These are phyloP conservation scores for Ammodytes dubius DNA, from an alignment of 2,113 vertebrate species.

Conservation along the genomic window DNA sequence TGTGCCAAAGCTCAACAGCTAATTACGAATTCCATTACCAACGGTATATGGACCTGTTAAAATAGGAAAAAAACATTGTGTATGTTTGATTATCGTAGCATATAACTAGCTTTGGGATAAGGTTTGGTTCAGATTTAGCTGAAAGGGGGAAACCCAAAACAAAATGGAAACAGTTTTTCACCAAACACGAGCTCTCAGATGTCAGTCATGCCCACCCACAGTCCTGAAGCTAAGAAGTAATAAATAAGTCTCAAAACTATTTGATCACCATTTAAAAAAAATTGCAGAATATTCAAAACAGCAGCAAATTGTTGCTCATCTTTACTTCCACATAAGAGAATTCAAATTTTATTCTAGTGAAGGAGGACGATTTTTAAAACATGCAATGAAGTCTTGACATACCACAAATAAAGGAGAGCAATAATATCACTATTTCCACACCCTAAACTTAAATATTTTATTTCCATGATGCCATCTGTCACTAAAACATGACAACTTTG, in stretches of 20 bases:
- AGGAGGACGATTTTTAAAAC: not conserved
- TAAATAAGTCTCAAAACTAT: not conserved
- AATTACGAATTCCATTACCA: too few relatives aligned
- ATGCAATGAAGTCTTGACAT: not conserved
- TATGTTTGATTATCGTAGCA: too few relatives aligned
- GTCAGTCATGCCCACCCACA: constrained; percentile 8
- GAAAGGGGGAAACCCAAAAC: not conserved
- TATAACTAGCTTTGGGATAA: too few relatives aligned
- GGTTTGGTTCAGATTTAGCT: not conserved
- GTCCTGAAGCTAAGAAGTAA: not conserved
- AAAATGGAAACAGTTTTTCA: not conserved
- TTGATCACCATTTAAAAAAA: not conserved
- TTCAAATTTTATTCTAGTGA: not conserved
- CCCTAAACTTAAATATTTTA: not conserved
- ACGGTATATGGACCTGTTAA: too few relatives aligned
- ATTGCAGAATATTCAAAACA: not conserved
- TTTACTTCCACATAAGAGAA: not conserved
- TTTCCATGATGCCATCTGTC: not conserved
- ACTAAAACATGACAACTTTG: not conserved
- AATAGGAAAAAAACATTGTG: too few relatives aligned
- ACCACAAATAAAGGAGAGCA: not conserved
- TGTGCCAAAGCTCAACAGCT: not conserved
- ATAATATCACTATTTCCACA: not conserved
- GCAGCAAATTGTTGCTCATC: not conserved
- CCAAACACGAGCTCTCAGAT: constrained; percentile 23